Evolutionary conservation across 2,113 vertebrate genomes (phyloP), one percentile per base, ranked within the genome.

Genomic region (Lamprotornis superbus): DNA sequence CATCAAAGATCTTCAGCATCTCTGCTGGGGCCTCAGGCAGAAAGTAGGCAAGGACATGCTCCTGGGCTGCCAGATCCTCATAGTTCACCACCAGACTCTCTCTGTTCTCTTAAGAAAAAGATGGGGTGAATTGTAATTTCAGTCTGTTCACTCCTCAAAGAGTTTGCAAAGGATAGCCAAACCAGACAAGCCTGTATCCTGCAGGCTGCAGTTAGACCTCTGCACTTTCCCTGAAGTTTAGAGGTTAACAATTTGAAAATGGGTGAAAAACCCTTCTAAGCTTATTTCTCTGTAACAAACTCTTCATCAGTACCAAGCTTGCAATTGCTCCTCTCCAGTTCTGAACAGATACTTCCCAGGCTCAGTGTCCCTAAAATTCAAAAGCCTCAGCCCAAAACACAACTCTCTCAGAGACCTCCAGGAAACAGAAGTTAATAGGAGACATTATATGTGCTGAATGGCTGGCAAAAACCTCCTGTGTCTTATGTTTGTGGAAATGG

Each of bases 1-100:
- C 99, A 11, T 99, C 99, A 6, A 99, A 99, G 85, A 99, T 99
- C 97, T 99, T 99, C 39, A 99, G 92, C 98, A 99, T 99, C 97
- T 99, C 99, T 3, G 98, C 98, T 0, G 99, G 99, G 5, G 99
- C 99, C 95, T 99, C 99, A 0, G 99, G 99, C 28, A 99, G 97
- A 84, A 99, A 99, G 95, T 99, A 99, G 16, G 99, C 99, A 95
- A 99, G 83, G 4, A 99, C 99, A 0, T 99, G 99, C 50, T 99
- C 99, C 42, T 99, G 97, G 86, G 99, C 99, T 0, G 99, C 99
- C 75, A 99, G 98, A 83, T 99, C 99, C 89, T 99, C 99, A 0
- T 99, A 99, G 97, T 99, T 99, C 37, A 99, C 99, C 59, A 99
- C 98, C 97, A 99, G 96, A 88, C 99, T 99, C 98, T 99, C 99